Evolutionary conservation across 1,140 invertebrate genomes (phyloP), one percentile per base, ranked within the genome.

Genomic region (Grapholita molesta): DNA sequence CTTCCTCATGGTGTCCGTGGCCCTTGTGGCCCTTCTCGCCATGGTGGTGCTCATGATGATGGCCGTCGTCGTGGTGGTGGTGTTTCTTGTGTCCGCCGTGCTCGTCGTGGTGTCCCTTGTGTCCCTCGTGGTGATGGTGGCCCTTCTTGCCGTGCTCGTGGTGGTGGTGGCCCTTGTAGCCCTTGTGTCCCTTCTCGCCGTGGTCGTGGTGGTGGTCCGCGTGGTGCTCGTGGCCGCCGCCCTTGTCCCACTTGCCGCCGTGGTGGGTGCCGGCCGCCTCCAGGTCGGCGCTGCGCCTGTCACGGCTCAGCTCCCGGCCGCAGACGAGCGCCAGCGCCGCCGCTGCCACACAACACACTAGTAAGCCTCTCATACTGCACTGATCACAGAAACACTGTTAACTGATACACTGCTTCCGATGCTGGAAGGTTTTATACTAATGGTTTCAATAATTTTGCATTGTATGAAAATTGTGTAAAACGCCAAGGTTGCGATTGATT

Each of bases 51-150:
- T 95, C 95, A 69, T 96, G 95, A 75, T 96, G 95, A 77, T 94
- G 93, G 69, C 96, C 95, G 21, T 92, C 94, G 55, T 95, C 94
- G 73, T 96, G 95, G 72, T 96, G 95, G 73, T 96, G 94, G 52
- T 94, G 93, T 77, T 96, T 96, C 78, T 96, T 95, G 73, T 96
- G 94, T 0, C 95, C 95, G 24, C 94, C 94, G 70, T 96, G 93
- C 68, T 96, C 95, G 48, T 94, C 93, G 77, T 96, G 94, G 74
- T 96, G 94, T 7, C 94, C 94, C 64, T 94, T 94, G 68, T 96
- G 93, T 32, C 95, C 93, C 76, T 95, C 94, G 79, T 95, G 95
- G 52, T 95, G 95, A 74, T 95, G 94, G 76, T 96, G 94, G 0
- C 95, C 95, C 75, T 96, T 95, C 52, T 94, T 93, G 8, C 94